Conservation (phyloP, 2,888 invertebrate species). For the Prosapia bicincta region DNA sequence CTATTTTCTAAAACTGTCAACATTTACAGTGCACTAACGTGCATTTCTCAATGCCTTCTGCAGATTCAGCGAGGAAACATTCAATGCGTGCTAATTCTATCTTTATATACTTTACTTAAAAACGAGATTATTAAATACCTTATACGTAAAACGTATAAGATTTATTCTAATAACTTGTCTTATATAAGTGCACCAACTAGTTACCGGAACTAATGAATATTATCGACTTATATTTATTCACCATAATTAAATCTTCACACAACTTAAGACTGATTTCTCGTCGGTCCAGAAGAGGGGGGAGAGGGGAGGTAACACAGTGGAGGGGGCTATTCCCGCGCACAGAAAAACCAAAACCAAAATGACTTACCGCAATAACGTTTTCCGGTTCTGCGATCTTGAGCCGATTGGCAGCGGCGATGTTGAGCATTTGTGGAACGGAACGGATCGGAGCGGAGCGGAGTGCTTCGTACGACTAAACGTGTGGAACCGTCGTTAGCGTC, state of each 20-base stretch:
- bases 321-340: background rate
- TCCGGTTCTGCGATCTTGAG: slow-evolving; percentile 23
- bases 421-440: slow-evolving; percentile 16
- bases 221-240: too few relatives aligned
- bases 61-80: too few relatives aligned
- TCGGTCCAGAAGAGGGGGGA: background rate
- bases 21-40: too few relatives aligned
- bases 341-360: slow-evolving; percentile 4
- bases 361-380: slow-evolving; percentile 23
- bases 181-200: too few relatives aligned
- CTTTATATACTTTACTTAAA: too few relatives aligned
- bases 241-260: background rate
- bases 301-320: slow-evolving; percentile 6
- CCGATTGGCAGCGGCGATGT: slow-evolving; percentile 23
- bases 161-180: too few relatives aligned
- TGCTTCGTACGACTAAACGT: slow-evolving; percentile 1
- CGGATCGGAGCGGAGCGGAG: background rate
- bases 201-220: too few relatives aligned
- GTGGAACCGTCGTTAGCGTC: slow-evolving; percentile 38
- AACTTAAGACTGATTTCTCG: background rate
- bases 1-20: too few relatives aligned
- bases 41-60: too few relatives aligned
- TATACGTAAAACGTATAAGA: too few relatives aligned
- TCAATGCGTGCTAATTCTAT: too few relatives aligned
- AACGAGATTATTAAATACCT: too few relatives aligned